Base-by-base conservation (phyloP, 1,140 invertebrate genomes). In the Pseudomyrmex pallidus region DNA sequence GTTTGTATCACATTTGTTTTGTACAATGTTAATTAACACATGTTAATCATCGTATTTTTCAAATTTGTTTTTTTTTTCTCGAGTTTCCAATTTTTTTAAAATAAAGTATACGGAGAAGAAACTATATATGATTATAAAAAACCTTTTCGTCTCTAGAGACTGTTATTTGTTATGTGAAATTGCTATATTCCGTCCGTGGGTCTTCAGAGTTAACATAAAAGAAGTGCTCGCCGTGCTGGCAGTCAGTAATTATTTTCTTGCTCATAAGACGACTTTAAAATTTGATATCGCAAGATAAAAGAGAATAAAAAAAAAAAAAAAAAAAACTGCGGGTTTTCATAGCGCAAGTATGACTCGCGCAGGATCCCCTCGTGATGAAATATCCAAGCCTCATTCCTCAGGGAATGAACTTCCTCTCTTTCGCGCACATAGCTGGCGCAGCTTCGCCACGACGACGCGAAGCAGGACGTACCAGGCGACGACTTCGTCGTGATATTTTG, bases 391-490 rank as follows among this genome's bases (percentile, higher is more conserved):
- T 78, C 64, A 10, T 78, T 57, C 20, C 76, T 72, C 66, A 20
- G 63, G 52, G 44, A 13, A 12, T 17, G 54, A 50, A 50, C 22
- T 20, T 54, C n/a, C 22, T 20, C 46, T 15, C 35, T 35, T 5
- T 50, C 76, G 76, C 76, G 76, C 76, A 80, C 56, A 61, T 54
- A n/a, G 54, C 9, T 59, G 7, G 76, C 76, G 76, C 76, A 78
- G 64, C 63, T 44, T 66, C 50, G 17, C 46, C 20, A 48, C 63
- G 20, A 44, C 25, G 20, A 35, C 66, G n/a, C 46, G 66, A 70
- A 48, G 52, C 76, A 59, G 66, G 76, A 59, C 35, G 13, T 54
- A 17, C 15, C 76, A 35, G 20, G n/a, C 52, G 56, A 50, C 54
- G 66, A 56, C 50, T 22, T 59, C 35, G 70, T 74, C 80, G 70